Percentiles rank a stretch among this genome's conserved stretches.
phyloP scores from a whole-genome alignment of 2,888 invertebrate species.

The Drosophila paranaensis region DNA sequence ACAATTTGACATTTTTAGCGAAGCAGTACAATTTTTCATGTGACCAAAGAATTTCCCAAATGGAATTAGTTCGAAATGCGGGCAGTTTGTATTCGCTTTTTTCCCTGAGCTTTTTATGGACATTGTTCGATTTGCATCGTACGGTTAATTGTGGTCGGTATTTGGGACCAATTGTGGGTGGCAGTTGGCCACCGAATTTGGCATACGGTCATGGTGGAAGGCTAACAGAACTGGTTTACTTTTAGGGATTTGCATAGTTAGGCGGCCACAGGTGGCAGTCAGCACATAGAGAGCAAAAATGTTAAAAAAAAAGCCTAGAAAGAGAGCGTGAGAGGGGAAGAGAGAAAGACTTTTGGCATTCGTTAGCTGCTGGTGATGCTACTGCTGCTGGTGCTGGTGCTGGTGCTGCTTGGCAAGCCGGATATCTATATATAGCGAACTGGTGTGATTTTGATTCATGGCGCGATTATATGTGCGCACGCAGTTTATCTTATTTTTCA shows the following conservation, averaged over 20 bases:
- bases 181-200: conserved; percentile 62
- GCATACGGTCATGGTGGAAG: conserved; percentile 35
- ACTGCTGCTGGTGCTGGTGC: background rate
- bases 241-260: conserved; percentile 57
- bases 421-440: conserved; percentile 78
- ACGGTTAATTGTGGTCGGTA: conserved; percentile 76
- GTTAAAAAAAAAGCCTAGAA: background rate
- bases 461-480: conserved; percentile 83
- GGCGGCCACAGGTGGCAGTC: conserved; percentile 51
- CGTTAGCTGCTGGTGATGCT: conserved; percentile 41
- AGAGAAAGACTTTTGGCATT: conserved; percentile 45
- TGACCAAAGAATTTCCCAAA: conserved; percentile 42
- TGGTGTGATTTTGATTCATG: conserved; percentile 84
- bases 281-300: background rate
- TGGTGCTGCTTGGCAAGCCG: conserved; percentile 59
- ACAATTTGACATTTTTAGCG: conserved; percentile 69
- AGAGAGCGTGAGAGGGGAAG: too few relatives aligned
- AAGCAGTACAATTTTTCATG: conserved; percentile 55
- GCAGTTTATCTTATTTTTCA: conserved; percentile 82
- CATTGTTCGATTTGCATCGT: conserved; percentile 79
- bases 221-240: conserved; percentile 47
- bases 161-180: conserved; percentile 77
- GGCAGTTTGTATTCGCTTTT: conserved; percentile 6
- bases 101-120: conserved; percentile 56
- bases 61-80: conserved; percentile 45